Evolutionary conservation across 2,113 vertebrate genomes (phyloP).

Genomic region (Silurus meridionalis): DNA sequence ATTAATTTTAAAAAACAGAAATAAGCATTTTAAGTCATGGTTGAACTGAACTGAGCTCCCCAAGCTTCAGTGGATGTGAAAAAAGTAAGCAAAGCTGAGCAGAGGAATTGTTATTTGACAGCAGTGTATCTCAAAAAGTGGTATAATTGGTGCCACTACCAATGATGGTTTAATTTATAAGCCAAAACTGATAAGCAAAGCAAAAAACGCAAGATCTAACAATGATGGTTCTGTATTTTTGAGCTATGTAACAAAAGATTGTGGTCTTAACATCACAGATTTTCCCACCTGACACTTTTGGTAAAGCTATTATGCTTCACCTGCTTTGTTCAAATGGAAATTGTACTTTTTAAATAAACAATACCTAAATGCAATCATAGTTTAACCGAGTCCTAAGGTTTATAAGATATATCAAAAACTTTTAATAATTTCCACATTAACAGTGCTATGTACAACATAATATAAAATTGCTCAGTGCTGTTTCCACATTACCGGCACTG

Average conservation of each 20-base stretch:
- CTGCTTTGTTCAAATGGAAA: neutral
- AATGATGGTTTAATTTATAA: neutral
- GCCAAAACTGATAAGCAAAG: neutral
- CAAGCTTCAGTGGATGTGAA: neutral
- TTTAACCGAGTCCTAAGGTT: neutral
- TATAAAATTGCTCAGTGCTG: neutral
- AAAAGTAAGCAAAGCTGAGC: neutral
- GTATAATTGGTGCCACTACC: neutral
- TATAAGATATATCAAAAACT: neutral
- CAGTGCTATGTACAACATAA: neutral
- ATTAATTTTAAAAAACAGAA: neutral
- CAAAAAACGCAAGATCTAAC: neutral
- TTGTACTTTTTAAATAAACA: neutral
- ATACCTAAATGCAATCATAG: neutral
- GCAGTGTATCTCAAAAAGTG: neutral
- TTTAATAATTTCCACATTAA: too few relatives aligned
- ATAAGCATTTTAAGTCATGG: neutral
- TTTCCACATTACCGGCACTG: neutral
- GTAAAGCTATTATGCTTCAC: neutral
- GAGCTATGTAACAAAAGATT: neutral
- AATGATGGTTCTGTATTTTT: neutral
- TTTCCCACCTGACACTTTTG: neutral
- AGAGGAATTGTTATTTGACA: neutral
- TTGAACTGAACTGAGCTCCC: neutral
- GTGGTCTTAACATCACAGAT: neutral